Evolutionary conservation across 1,140 invertebrate genomes (phyloP).

Genomic region (Drosophila lacteicornis): DNA sequence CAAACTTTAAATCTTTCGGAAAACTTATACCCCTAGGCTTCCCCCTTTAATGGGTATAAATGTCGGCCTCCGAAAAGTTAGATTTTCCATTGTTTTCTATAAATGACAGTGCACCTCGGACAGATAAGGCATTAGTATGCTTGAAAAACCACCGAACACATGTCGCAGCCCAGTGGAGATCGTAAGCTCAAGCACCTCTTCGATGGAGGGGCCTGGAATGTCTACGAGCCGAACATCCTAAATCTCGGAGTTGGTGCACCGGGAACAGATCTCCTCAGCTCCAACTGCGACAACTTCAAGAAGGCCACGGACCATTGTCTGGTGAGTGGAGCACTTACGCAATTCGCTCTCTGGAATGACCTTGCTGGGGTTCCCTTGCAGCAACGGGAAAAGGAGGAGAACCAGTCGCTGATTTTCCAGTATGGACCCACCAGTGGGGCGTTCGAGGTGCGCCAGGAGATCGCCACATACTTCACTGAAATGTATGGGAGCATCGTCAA

Average conservation of each 20-base stretch:
- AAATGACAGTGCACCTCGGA: conserved; percentile 8
- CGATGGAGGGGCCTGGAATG: conserved; percentile 85
- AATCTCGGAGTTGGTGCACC: conserved; percentile 87
- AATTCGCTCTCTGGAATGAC: conserved; percentile 7
- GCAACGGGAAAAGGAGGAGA: conserved; percentile 85
- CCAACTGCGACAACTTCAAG: conserved; percentile 85
- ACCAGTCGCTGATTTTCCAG: conserved; percentile 86
- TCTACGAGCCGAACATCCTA: conserved; percentile 85
- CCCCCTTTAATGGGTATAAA: conserved; percentile 12
- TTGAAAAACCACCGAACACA: conserved; percentile 7
- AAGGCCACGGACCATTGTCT: conserved; percentile 85
- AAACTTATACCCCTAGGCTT: conserved; percentile 1
- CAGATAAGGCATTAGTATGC: conserved; percentile 40
- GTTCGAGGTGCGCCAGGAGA: conserved; percentile 86
- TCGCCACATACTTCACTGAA: conserved; percentile 85
- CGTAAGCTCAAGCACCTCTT: conserved; percentile 85
- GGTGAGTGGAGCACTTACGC: conserved; percentile 69
- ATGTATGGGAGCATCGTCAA: conserved; percentile 85
- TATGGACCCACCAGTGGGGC: conserved; percentile 86
- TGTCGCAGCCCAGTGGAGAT: conserved; percentile 46
- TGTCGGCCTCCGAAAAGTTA: not conserved
- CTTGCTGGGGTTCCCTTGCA: conserved; percentile 43
- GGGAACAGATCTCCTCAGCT: conserved; percentile 86
- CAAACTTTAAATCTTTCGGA: not conserved
- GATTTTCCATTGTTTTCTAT: conserved; percentile 21